Percentiles rank a stretch among this genome's conserved stretches.
phyloP scores from a whole-genome alignment of 2,888 invertebrate genomes.

The Stramonita haemastoma region DNA sequence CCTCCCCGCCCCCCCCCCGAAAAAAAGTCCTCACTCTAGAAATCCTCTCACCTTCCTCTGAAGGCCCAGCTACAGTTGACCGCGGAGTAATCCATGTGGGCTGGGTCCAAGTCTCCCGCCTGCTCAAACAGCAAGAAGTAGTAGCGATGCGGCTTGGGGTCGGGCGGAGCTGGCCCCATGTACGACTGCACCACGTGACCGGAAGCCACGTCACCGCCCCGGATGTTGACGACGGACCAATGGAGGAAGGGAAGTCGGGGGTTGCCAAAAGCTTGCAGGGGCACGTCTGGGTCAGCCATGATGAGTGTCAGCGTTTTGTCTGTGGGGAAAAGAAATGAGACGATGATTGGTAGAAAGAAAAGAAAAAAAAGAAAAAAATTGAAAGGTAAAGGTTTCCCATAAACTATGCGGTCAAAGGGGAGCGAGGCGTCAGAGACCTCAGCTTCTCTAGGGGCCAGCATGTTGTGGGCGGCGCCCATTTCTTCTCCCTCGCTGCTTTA shows the following conservation, averaged over 20 bases:
- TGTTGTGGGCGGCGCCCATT: too few species aligned
- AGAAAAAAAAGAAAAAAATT: too few species aligned
- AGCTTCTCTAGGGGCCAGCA: too few species aligned
- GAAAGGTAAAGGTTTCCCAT: too few species aligned
- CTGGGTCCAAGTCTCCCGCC: slow-evolving; percentile 20
- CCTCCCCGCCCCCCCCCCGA: too few species aligned
- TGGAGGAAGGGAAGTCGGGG: slow-evolving; percentile 51
- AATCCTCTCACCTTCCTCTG: slow-evolving; percentile 47
- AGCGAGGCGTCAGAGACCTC: too few species aligned
- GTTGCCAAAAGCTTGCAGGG: slow-evolving; percentile 50
- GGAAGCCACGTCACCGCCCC: slow-evolving; percentile 49
- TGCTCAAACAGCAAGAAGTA: slow-evolving; percentile 54
- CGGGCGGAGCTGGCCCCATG: slow-evolving; percentile 52
- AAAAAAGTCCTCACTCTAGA: too few species aligned
- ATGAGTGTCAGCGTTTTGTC: slow-evolving; percentile 51
- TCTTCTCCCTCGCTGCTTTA: too few species aligned
- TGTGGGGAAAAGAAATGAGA: slow-evolving; percentile 27
- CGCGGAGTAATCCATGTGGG: slow-evolving; percentile 45
- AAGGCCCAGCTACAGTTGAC: slow-evolving; percentile 44
- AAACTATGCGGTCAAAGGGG: too few species aligned
- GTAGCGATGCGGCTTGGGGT: slow-evolving; percentile 52
- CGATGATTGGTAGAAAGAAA: too few species aligned
- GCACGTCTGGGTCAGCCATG: slow-evolving; percentile 54
- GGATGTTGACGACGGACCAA: slow-evolving; percentile 59
- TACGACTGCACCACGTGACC: slow-evolving; percentile 54